Percentiles rank a stretch among this genome's conserved stretches.
phyloP scores from a whole-genome alignment of 2,888 invertebrate species.

The Tanypteryx hageni region DNA sequence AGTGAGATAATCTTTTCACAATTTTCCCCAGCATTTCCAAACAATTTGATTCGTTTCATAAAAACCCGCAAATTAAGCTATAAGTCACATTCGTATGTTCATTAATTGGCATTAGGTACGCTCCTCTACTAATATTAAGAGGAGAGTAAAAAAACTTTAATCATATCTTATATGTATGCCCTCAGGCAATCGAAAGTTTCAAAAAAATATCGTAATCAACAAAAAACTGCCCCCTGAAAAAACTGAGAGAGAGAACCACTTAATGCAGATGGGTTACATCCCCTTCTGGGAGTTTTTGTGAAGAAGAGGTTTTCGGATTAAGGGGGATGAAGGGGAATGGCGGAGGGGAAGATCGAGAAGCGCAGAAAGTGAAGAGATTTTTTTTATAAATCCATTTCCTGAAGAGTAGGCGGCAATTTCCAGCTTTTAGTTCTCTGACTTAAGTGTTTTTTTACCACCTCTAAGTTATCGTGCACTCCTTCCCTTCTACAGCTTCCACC shows the following conservation, averaged over 20 bases:
- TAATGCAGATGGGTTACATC: background rate
- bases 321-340: background rate
- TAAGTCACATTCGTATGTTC: no score
- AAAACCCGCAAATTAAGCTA: no score
- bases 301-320: background rate
- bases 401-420: constrained; percentile 10
- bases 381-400: constrained; percentile 10
- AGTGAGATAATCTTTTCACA: no score
- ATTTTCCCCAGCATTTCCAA: no score
- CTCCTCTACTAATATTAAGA: no score
- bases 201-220: background rate
- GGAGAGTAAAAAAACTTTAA: no score
- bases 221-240: background rate
- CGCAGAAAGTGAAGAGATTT: constrained; percentile 11
- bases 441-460: background rate
- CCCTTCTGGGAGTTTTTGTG: background rate
- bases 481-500: background rate
- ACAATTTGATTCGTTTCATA: no score
- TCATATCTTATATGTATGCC: background rate
- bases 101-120: no score
- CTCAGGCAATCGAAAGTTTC: background rate
- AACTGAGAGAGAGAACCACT: background rate
- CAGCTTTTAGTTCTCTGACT: constrained; percentile 4
- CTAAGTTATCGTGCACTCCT: background rate
- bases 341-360: background rate